These are phyloP conservation scores for Cyanocitta stelleri DNA, from an alignment of 2,113 vertebrate genomes.

Conservation along the genomic window DNA sequence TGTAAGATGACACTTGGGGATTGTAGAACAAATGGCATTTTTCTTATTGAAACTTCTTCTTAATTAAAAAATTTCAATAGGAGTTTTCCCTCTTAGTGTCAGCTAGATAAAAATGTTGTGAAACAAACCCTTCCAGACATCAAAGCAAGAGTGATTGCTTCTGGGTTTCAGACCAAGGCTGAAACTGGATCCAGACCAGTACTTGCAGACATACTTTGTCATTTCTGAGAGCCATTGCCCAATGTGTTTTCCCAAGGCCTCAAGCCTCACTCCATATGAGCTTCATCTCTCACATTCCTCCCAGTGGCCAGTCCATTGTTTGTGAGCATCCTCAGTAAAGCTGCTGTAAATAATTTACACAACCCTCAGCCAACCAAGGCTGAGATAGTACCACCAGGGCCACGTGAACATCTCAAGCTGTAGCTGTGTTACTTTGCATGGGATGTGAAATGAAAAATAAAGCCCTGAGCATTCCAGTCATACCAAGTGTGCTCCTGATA, in stretches of 20 bases:
- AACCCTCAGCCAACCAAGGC: not conserved
- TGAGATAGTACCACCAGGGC: not conserved
- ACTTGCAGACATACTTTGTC: not conserved
- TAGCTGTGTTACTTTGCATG: not conserved
- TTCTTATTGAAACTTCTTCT: not conserved
- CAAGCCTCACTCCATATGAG: not conserved
- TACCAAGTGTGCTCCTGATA: constrained; percentile 32
- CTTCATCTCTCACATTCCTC: not conserved
- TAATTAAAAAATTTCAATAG: constrained; percentile 18
- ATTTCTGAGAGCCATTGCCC: constrained; percentile 6
- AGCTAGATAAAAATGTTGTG: constrained; percentile 8
- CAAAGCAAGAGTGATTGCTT: constrained; percentile 8
- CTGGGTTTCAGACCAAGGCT: not conserved
- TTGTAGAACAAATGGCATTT: not conserved
- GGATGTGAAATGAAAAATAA: constrained; percentile 48
- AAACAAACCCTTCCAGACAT: constrained; percentile 32
- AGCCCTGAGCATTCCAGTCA: constrained; percentile 57
- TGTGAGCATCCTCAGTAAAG: not conserved
- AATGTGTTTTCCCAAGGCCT: not conserved
- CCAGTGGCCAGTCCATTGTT: not conserved
- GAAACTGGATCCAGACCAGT: not conserved
- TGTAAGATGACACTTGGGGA: not conserved
- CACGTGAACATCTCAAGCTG: not conserved
- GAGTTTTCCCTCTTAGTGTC: not conserved
- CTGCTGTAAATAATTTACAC: not conserved